Evolutionary conservation across 2,797 vertebrate genomes (phyloP).

Genomic region (Petrocephalus sullivani): DNA sequence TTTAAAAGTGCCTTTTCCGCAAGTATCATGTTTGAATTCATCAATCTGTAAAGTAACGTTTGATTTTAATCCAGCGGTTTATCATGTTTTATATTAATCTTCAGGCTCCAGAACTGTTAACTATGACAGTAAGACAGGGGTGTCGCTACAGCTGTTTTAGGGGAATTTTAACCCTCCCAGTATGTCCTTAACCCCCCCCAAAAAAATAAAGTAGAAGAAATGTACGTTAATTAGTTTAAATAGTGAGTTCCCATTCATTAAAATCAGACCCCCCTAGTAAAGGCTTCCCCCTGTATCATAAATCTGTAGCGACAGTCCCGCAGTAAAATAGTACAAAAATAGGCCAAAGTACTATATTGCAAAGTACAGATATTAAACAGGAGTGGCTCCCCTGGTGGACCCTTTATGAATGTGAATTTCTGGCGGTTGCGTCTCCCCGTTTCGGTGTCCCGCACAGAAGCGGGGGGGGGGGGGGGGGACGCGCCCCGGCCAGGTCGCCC

Average conservation of each 20-base stretch:
- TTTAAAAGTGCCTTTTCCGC: background rate
- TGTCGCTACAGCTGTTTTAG: background rate
- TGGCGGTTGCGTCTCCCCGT: background rate
- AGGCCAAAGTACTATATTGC: background rate
- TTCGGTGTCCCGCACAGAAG: background rate
- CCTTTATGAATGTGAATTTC: background rate
- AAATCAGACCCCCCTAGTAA: background rate
- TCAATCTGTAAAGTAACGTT: background rate
- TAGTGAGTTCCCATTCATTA: background rate
- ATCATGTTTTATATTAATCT: background rate
- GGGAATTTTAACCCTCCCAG: background rate
- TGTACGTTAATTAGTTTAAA: background rate
- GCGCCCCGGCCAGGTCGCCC: background rate
- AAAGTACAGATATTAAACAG: background rate
- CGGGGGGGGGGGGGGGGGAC: too few species aligned
- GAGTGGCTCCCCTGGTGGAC: background rate
- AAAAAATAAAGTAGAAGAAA: background rate
- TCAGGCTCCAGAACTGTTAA: background rate
- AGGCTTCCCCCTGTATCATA: background rate
- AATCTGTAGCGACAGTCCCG: background rate
- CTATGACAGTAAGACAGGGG: background rate
- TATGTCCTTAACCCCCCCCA: background rate
- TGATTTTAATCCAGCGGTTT: background rate
- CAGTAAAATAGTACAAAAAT: background rate
- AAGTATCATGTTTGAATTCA: background rate